phyloP scores from a whole-genome alignment of 2,888 invertebrate genomes.

The Pyrgus malvae region DNA sequence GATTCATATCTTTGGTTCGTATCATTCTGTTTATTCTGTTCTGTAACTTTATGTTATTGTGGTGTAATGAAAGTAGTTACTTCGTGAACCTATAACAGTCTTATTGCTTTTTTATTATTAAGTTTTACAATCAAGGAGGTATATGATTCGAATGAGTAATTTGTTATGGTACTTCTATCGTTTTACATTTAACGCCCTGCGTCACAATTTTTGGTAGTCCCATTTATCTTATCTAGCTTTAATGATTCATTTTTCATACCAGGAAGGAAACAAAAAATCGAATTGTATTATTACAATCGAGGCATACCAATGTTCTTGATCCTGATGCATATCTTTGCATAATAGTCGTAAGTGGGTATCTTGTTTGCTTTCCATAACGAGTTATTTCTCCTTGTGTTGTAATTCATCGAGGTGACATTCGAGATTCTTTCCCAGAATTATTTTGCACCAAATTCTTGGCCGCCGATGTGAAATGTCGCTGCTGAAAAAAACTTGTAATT shows the following conservation, averaged over 20 bases:
- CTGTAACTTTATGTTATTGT: too few species aligned
- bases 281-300: background rate
- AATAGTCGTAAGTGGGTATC: slow-evolving; percentile 1
- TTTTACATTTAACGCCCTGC: too few species aligned
- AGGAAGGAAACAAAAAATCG: background rate
- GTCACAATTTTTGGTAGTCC: too few species aligned
- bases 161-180: too few species aligned
- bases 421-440: slow-evolving; percentile 26
- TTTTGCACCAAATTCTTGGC: slow-evolving; percentile 15
- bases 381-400: slow-evolving; percentile 18
- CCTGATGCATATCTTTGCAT: slow-evolving; percentile 11
- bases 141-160: too few species aligned
- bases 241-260: background rate
- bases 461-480: slow-evolving; percentile 1
- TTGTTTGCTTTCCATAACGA: slow-evolving; percentile 17
- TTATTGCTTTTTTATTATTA: too few species aligned
- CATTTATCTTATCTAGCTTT: too few species aligned
- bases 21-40: too few species aligned
- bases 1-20: too few species aligned
- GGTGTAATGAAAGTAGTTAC: too few species aligned
- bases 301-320: background rate
- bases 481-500: slow-evolving; percentile 1
- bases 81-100: too few species aligned
- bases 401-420: slow-evolving; percentile 16
- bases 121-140: too few species aligned